A percentile compares a stretch with the other conserved stretches of the same genome.
Conservation (phyloP, 2,113 vertebrate species). For the Nerophis lumbriciformis region DNA sequence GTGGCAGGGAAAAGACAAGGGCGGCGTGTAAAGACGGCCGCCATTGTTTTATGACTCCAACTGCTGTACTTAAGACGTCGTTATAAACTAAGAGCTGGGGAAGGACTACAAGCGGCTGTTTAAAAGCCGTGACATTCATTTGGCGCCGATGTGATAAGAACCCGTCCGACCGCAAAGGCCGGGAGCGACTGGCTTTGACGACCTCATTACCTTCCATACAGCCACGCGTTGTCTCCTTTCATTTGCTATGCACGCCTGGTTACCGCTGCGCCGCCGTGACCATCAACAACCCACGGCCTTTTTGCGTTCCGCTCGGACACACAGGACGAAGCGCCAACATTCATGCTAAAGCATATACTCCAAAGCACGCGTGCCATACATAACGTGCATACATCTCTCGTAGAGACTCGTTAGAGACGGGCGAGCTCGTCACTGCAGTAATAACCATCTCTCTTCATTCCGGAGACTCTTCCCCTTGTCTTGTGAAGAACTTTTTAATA, state of each 20-base stretch:
- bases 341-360: no score
- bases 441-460: not conserved
- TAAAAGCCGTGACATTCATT: not conserved
- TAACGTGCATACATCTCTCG: no score
- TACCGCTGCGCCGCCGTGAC: not conserved
- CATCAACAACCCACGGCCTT: not conserved
- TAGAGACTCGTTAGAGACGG: no score
- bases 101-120: not conserved
- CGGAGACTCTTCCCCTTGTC: no score
- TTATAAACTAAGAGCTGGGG: not conserved
- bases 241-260: not conserved
- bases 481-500: not conserved
- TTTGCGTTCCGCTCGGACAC: no score
- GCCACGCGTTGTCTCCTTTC: not conserved
- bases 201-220: not conserved
- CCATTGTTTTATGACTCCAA: not conserved
- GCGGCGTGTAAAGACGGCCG: not conserved
- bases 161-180: not conserved
- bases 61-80: not conserved
- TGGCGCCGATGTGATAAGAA: not conserved
- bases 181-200: not conserved
- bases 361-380: no score
- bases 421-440: not conserved
- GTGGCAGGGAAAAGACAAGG: no score
- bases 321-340: no score